These are phyloP conservation scores for Pinna nobilis DNA, from an alignment of 1,140 invertebrate species.

Conservation along the genomic window DNA sequence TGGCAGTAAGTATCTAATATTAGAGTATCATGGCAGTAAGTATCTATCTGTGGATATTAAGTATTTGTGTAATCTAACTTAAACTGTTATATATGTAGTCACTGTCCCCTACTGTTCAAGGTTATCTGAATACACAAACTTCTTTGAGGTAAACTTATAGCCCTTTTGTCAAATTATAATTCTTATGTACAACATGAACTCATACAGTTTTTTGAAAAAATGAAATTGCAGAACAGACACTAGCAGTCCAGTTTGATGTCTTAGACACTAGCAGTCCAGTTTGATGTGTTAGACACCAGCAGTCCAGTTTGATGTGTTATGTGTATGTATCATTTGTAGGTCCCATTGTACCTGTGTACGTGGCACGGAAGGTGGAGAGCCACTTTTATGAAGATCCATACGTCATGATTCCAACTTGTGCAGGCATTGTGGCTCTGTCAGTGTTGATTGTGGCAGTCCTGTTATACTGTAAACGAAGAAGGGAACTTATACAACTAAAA, in stretches of 20 bases:
- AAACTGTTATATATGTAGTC: too few relatives aligned
- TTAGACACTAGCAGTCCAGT: background rate
- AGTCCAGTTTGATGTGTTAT: background rate
- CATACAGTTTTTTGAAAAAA: too few relatives aligned
- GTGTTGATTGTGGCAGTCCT: slow-evolving; percentile 91
- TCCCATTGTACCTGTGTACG: slow-evolving; percentile 93
- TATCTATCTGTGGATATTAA: too few relatives aligned
- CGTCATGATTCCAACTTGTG: slow-evolving; percentile 94
- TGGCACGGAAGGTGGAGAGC: slow-evolving; percentile 83
- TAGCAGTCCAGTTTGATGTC: background rate
- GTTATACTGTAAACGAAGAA: slow-evolving; percentile 63
- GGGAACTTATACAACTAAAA: slow-evolving; percentile 66
- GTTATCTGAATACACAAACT: too few relatives aligned
- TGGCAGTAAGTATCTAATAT: too few relatives aligned
- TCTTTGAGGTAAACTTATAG: too few relatives aligned
- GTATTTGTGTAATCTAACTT: too few relatives aligned
- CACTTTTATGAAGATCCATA: slow-evolving; percentile 89
- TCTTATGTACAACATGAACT: too few relatives aligned
- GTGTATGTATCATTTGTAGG: slow-evolving; percentile 78
- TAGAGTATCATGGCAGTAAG: too few relatives aligned
- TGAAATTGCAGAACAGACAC: background rate
- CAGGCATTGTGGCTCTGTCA: slow-evolving; percentile 88
- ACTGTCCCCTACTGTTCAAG: too few relatives aligned
- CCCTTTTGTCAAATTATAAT: too few relatives aligned
- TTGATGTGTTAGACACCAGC: background rate